Conservation (phyloP, 2,797 vertebrate species). For the Esox masquinongy region DNA sequence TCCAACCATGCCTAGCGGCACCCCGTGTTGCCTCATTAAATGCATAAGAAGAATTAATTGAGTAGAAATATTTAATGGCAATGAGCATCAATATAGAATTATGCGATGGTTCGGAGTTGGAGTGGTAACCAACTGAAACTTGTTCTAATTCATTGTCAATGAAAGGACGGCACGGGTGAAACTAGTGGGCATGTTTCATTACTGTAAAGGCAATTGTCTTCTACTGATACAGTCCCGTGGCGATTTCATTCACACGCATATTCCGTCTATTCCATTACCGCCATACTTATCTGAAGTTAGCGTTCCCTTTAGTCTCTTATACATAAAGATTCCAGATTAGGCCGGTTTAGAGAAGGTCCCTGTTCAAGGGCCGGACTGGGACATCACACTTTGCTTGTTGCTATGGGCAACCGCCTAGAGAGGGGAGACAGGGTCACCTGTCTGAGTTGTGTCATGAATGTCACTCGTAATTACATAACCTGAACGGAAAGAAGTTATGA, state of each 20-base stretch:
- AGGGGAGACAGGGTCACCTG: conserved; percentile 62
- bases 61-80: conserved; percentile 77
- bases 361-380: conserved; percentile 59
- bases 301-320: conserved; percentile 44
- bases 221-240: too few species aligned
- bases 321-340: conserved; percentile 55
- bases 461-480: conserved; percentile 18
- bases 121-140: conserved; percentile 60
- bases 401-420: conserved; percentile 62
- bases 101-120: conserved; percentile 44
- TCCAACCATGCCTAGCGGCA: conserved; percentile 66
- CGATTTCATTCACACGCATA: too few species aligned
- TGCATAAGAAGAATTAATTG: conserved; percentile 70
- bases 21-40: conserved; percentile 74
- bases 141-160: conserved; percentile 54
- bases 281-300: too few species aligned
- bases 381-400: conserved; percentile 70
- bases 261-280: too few species aligned
- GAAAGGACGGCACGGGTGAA: not conserved
- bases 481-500: too few species aligned
- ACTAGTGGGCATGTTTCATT: not conserved
- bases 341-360: conserved; percentile 41
- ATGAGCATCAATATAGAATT: conserved; percentile 71
- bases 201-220: not conserved
- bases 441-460: conserved; percentile 34